These are phyloP conservation scores for Pinctada fucata DNA, from an alignment of 2,888 invertebrate species.

Conservation along the genomic window DNA sequence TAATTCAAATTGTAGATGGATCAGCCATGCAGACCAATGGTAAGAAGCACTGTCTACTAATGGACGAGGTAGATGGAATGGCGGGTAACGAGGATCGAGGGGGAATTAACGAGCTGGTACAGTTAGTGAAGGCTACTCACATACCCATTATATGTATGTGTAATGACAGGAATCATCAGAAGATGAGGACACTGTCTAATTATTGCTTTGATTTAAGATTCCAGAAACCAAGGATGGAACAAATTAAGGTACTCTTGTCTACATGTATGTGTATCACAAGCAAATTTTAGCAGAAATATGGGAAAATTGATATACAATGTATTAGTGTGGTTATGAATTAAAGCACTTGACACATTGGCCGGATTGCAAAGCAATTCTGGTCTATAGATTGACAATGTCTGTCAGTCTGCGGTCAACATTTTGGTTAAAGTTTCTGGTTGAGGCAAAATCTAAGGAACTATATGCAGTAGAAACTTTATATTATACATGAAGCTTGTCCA, in stretches of 20 bases:
- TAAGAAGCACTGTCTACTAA: slow-evolving; percentile 92
- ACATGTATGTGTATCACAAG: neutral
- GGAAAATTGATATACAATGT: too few species aligned
- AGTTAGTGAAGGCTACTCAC: slow-evolving; percentile 89
- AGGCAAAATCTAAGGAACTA: too few species aligned
- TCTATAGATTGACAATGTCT: too few species aligned
- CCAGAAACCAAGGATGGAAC: slow-evolving; percentile 89
- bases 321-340: too few species aligned
- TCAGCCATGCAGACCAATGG: slow-evolving; percentile 42
- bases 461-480: too few species aligned
- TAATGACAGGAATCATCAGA: slow-evolving; percentile 93
- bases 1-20: too few species aligned
- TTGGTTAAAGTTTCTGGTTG: too few species aligned
- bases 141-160: slow-evolving; percentile 87
- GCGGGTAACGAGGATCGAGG: slow-evolving; percentile 99
- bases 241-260: slow-evolving; percentile 85
- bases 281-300: too few species aligned
- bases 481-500: too few species aligned
- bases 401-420: too few species aligned
- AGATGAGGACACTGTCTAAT: slow-evolving; percentile 94
- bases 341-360: too few species aligned
- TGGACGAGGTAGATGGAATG: slow-evolving; percentile 99
- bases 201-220: slow-evolving; percentile 95
- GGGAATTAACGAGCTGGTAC: slow-evolving; percentile 94
- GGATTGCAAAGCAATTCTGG: too few species aligned